Conservation (phyloP, 2,888 invertebrate species). For the Cheilosia scutellata region DNA sequence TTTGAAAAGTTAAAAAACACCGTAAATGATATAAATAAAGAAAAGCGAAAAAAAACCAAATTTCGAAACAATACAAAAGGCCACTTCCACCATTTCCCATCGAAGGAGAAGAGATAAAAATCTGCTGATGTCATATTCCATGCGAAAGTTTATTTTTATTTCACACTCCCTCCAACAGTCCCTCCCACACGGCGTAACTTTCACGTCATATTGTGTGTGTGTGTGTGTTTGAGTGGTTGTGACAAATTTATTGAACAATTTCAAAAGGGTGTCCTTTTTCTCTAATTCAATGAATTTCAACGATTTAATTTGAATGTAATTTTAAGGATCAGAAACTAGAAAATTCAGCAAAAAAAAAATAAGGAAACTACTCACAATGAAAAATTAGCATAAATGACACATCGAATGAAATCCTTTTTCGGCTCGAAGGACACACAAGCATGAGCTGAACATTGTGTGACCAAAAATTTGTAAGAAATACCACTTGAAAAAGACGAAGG, state of each 20-base stretch:
- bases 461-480: conserved; percentile 42
- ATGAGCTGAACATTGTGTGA: conserved; percentile 11
- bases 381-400: conserved; percentile 69
- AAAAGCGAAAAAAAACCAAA: background rate
- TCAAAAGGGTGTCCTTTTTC: conserved; percentile 25
- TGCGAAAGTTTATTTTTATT: conserved; percentile 59
- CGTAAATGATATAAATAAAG: conserved; percentile 55
- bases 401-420: conserved; percentile 53
- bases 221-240: conserved; percentile 29
- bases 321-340: conserved; percentile 45
- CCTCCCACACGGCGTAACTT: conserved; percentile 8
- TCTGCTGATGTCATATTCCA: conserved; percentile 71
- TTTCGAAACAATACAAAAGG: conserved; percentile 1
- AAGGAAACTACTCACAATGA: conserved; percentile 33
- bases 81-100: background rate
- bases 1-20: conserved; percentile 59
- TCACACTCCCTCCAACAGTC: conserved; percentile 30
- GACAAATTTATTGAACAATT: conserved; percentile 63
- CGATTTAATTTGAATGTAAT: conserved; percentile 74
- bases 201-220: conserved; percentile 15
- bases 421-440: background rate
- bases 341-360: conserved; percentile 22
- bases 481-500: conserved; percentile 40
- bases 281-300: conserved; percentile 69
- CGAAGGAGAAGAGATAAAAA: conserved; percentile 33